Evolutionary conservation across 2,888 invertebrate genomes (phyloP).

Genomic region (Drosophila birchii): DNA sequence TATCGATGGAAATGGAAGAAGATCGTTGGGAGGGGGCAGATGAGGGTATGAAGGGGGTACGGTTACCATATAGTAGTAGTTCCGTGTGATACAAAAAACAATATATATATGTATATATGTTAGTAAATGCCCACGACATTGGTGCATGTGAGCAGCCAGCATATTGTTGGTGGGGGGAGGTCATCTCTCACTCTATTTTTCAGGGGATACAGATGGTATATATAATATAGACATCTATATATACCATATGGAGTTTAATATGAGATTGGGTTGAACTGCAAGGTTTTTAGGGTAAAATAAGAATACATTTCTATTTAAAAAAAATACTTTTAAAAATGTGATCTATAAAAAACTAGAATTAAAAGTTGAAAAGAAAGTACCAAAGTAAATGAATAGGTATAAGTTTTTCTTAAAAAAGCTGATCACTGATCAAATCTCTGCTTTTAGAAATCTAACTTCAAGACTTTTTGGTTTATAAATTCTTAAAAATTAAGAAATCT

Average conservation of each 20-base stretch:
- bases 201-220: not conserved
- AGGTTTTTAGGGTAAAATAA: not conserved
- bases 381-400: not conserved
- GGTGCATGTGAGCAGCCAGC: slow-evolving; percentile 58
- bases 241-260: slow-evolving; percentile 17
- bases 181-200: slow-evolving; percentile 17
- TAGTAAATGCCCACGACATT: slow-evolving; percentile 67
- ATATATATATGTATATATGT: too few relatives aligned
- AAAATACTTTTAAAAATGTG: not conserved
- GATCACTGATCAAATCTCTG: not conserved
- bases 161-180: slow-evolving; percentile 45
- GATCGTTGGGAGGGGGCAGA: not conserved
- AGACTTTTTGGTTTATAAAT: not conserved
- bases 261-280: not conserved
- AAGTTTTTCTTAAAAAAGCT: not conserved
- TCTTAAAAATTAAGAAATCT: too few relatives aligned
- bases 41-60: not conserved
- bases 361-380: not conserved
- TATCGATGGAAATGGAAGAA: slow-evolving; percentile 51
- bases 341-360: not conserved
- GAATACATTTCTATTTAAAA: not conserved
- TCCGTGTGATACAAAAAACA: slow-evolving; percentile 30
- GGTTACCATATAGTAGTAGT: slow-evolving; percentile 32
- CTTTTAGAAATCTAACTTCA: too few relatives aligned
- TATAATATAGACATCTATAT: not conserved